These are phyloP conservation scores for Serripes groenlandicus DNA, from an alignment of 2,888 invertebrate genomes.

Conservation along the genomic window DNA sequence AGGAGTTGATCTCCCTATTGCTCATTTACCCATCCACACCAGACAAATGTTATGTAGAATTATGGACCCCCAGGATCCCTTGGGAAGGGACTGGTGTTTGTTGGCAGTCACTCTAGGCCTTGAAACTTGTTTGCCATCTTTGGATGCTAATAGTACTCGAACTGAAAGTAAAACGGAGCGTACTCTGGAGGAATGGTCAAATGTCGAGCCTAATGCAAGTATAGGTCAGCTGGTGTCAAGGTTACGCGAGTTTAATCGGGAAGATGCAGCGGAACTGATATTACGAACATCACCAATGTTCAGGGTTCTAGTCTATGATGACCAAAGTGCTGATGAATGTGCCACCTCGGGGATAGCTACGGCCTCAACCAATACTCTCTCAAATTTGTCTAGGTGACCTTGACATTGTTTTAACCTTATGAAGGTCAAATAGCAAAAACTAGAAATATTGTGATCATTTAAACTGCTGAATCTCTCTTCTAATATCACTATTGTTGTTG, in stretches of 20 bases:
- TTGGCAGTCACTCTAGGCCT: conserved; percentile 88
- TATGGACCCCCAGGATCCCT: conserved; percentile 88
- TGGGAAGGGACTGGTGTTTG: conserved; percentile 89
- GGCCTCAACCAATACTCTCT: conserved; percentile 82
- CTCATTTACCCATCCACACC: conserved; percentile 89
- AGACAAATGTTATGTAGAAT: conserved; percentile 87
- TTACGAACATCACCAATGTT: conserved; percentile 86
- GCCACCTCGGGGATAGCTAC: conserved; percentile 71
- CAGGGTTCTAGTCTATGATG: conserved; percentile 77
- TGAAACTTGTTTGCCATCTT: conserved; percentile 88
- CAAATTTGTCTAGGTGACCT: conserved; percentile 80
- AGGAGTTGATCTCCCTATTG: conserved; percentile 89
- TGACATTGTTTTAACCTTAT: background rate
- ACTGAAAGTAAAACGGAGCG: conserved; percentile 86
- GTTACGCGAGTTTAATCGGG: conserved; percentile 89
- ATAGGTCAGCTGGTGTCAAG: conserved; percentile 88
- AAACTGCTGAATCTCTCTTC: conserved; percentile 19
- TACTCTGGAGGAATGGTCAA: conserved; percentile 88
- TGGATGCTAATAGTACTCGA: conserved; percentile 85
- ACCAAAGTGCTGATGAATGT: conserved; percentile 79
- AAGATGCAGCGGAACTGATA: conserved; percentile 89
- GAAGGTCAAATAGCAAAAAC: background rate
- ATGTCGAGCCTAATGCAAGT: conserved; percentile 85
- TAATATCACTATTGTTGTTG: background rate
- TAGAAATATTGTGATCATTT: background rate